Percentiles rank a stretch among this genome's conserved stretches.
These are phyloP conservation scores for Eilema caniola DNA, from an alignment of 2,888 invertebrate genomes.

Conservation along the genomic window DNA sequence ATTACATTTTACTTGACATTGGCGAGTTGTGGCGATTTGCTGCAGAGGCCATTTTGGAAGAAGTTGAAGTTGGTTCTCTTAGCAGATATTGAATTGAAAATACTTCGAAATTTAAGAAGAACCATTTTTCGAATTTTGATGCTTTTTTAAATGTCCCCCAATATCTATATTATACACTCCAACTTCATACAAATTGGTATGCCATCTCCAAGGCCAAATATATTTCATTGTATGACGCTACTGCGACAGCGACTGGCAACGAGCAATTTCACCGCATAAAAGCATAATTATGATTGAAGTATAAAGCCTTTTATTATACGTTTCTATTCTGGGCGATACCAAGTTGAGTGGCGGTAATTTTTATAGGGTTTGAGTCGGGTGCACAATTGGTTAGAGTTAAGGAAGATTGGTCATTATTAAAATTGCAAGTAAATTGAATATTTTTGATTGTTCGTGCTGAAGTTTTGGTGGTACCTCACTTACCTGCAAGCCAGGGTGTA, in stretches of 20 bases:
- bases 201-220: not conserved
- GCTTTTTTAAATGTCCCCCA: no score
- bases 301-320: conserved; percentile 4
- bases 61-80: no score
- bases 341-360: conserved; percentile 2
- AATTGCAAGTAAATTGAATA: not conserved
- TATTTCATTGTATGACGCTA: not conserved
- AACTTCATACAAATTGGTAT: not conserved
- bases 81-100: no score
- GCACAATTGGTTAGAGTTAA: not conserved
- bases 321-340: not conserved
- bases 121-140: no score
- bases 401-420: not conserved
- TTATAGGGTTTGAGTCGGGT: not conserved
- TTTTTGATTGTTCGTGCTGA: not conserved
- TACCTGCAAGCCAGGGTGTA: no score
- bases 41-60: no score
- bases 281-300: conserved; percentile 18
- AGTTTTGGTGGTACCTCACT: no score
- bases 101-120: no score
- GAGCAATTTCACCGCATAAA: conserved; percentile 10
- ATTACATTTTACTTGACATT: no score
- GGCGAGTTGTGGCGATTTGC: no score
- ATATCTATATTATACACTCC: not conserved
- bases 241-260: not conserved